These are phyloP conservation scores for Agrochola lota DNA, from an alignment of 2,888 invertebrate genomes.

Conservation along the genomic window DNA sequence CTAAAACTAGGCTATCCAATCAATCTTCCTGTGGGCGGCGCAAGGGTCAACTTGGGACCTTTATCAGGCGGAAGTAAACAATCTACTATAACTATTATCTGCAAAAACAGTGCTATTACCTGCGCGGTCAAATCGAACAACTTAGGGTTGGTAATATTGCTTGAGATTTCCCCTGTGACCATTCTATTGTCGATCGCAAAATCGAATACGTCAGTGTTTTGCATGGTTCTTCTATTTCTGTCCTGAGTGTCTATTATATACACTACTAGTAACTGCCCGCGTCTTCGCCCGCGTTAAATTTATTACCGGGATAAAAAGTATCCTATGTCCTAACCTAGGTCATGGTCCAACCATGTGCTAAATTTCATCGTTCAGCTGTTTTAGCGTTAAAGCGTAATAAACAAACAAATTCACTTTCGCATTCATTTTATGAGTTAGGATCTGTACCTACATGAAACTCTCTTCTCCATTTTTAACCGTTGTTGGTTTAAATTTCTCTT, in stretches of 20 bases:
- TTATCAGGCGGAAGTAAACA: constrained; percentile 48
- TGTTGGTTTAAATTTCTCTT: neutral
- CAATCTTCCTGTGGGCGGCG: constrained; percentile 48
- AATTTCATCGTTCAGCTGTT: no score
- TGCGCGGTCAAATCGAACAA: constrained; percentile 45
- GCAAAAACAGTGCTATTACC: constrained; percentile 49
- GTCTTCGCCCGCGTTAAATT: no score
- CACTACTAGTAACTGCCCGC: no score
- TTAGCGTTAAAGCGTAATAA: no score
- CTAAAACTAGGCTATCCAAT: constrained; percentile 50
- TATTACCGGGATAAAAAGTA: no score
- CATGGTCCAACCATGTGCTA: no score
- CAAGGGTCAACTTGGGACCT: constrained; percentile 50
- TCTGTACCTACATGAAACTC: neutral
- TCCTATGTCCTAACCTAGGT: no score
- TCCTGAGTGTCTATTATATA: no score
- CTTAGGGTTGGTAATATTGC: constrained; percentile 30
- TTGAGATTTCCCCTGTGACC: constrained; percentile 47
- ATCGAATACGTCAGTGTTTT: constrained; percentile 21
- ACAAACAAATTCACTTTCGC: no score
- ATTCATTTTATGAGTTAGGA: no score
- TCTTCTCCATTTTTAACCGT: neutral
- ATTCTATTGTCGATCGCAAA: constrained; percentile 32
- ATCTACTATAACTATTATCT: constrained; percentile 37
- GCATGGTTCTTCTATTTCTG: neutral